phyloP scores from a whole-genome alignment of 1,140 invertebrate genomes.

The Callitettix versicolor region DNA sequence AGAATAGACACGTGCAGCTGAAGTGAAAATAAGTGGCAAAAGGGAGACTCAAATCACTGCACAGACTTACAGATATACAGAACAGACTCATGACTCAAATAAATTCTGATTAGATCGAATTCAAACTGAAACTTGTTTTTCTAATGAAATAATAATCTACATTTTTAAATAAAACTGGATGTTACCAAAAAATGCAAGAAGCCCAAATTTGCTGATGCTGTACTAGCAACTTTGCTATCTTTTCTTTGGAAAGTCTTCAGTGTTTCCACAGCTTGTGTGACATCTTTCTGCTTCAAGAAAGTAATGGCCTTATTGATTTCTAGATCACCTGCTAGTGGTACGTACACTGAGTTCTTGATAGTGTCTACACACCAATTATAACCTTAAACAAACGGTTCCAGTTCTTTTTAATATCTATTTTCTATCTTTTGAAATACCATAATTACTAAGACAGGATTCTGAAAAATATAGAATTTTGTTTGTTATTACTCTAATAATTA shows the following conservation, averaged over 20 bases:
- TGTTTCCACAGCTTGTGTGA: slow-evolving; percentile 72
- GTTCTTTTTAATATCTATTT: background rate
- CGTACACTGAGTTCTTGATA: slow-evolving; percentile 68
- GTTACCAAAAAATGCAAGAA: slow-evolving; percentile 81
- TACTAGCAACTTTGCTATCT: slow-evolving; percentile 69
- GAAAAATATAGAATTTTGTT: too few relatives aligned
- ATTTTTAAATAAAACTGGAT: too few relatives aligned
- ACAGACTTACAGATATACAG: too few relatives aligned
- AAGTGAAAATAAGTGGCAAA: too few relatives aligned
- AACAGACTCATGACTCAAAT: too few relatives aligned
- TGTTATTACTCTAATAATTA: too few relatives aligned
- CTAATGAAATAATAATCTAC: too few relatives aligned
- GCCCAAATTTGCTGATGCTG: slow-evolving; percentile 81
- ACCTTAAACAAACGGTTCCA: slow-evolving; percentile 33
- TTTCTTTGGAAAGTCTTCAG: slow-evolving; percentile 83
- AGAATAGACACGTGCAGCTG: too few relatives aligned
- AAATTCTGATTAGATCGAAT: too few relatives aligned
- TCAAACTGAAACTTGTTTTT: too few relatives aligned
- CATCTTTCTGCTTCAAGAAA: slow-evolving; percentile 74
- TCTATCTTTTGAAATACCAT: background rate
- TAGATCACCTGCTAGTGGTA: slow-evolving; percentile 71
- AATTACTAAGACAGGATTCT: too few relatives aligned
- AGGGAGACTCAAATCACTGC: too few relatives aligned
- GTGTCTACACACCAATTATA: slow-evolving; percentile 65
- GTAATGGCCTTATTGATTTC: slow-evolving; percentile 91